Conservation (phyloP, 2,113 vertebrate genomes). For the Cepphus grylle region DNA sequence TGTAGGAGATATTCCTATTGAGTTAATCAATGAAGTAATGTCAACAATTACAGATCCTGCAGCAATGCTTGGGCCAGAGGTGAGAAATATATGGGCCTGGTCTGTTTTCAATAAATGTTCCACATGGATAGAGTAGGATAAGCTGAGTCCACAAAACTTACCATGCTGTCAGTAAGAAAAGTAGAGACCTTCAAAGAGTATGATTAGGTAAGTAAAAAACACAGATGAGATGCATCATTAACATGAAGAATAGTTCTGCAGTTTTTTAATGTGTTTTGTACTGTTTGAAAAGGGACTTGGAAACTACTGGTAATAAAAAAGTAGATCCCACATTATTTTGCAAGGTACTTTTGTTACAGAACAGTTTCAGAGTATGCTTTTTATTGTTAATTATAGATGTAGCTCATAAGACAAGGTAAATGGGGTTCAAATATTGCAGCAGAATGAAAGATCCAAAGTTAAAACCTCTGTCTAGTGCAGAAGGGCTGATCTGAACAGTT, state of each 20-base stretch:
- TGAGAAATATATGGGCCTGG: slow-evolving; percentile 38
- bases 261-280: not conserved
- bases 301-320: not conserved
- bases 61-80: slow-evolving; percentile 88
- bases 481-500: not conserved
- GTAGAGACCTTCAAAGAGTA: not conserved
- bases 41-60: slow-evolving; percentile 95
- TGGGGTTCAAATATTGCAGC: not conserved
- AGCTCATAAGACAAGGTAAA: not conserved
- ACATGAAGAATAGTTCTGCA: not conserved
- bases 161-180: not conserved
- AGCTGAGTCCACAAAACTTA: not conserved
- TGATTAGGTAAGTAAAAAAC: not conserved
- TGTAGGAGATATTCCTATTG: slow-evolving; percentile 95
- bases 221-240: not conserved
- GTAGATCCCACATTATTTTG: not conserved
- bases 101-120: not conserved
- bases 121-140: not conserved
- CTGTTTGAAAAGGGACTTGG: not conserved
- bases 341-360: not conserved
- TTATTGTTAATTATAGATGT: not conserved
- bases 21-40: slow-evolving; percentile 97
- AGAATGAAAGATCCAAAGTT: not conserved
- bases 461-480: not conserved
- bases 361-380: not conserved